phyloP scores from a whole-genome alignment of 2,113 vertebrate species.

The Apodemus speciosus region DNA sequence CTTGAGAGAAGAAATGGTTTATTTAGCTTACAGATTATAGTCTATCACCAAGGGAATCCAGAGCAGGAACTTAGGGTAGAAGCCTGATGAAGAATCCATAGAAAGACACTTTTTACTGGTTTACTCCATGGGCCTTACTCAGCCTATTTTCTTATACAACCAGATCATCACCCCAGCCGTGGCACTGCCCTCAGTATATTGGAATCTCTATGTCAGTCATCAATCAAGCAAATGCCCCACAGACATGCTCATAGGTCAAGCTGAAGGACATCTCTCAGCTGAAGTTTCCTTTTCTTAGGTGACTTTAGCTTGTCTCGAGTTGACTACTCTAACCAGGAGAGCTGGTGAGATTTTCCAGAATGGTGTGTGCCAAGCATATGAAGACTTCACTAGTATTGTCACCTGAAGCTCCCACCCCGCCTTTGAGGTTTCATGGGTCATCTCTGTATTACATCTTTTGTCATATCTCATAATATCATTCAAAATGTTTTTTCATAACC shows the following conservation, averaged over 20 bases:
- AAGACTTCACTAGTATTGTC: background rate
- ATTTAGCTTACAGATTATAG: background rate
- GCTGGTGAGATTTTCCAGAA: background rate
- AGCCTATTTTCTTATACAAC: background rate
- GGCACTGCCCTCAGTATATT: no score
- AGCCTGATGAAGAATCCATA: background rate
- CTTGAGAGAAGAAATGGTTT: background rate
- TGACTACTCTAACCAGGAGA: background rate
- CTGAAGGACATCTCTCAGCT: no score
- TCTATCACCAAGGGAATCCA: background rate
- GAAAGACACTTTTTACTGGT: background rate
- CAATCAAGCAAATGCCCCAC: background rate
- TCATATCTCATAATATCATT: background rate
- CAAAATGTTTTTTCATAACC: background rate
- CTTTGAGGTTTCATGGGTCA: background rate
- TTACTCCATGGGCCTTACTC: background rate
- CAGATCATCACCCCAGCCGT: background rate
- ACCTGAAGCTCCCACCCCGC: no score
- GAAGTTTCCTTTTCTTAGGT: background rate
- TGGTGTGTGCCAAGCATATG: background rate
- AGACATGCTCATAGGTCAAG: background rate
- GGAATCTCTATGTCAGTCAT: no score
- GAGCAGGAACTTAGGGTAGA: background rate
- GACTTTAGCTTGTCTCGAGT: background rate
- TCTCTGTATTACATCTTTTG: background rate